Evolutionary conservation across 2,113 vertebrate genomes (phyloP).

Genomic region (Callipepla squamata): DNA sequence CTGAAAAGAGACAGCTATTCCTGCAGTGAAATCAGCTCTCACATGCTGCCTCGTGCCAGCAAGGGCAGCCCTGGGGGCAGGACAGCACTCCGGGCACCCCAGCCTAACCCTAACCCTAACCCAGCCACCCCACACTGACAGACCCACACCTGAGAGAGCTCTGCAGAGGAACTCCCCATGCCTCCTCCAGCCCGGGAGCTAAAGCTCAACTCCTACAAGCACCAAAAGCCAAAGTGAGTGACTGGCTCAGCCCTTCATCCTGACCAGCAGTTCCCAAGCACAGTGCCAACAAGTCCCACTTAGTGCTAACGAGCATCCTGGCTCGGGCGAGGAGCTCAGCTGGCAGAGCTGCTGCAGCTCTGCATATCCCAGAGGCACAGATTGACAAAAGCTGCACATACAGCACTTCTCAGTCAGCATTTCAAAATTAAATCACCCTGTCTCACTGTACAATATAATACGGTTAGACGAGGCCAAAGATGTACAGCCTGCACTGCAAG

Average conservation of each 20-base stretch:
- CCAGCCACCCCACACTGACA: rapidly evolving
- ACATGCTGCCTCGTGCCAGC: neutral
- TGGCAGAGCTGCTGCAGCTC: neutral
- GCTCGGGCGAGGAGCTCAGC: neutral
- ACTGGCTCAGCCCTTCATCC: neutral
- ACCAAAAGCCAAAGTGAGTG: neutral
- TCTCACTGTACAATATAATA: neutral
- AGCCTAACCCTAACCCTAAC: no score
- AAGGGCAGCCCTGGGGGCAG: neutral
- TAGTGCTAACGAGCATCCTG: neutral
- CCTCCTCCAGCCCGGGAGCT: neutral
- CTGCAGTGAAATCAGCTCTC: neutral
- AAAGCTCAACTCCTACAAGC: neutral
- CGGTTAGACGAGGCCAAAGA: neutral
- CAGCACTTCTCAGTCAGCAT: neutral
- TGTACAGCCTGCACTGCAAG: neutral
- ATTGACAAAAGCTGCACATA: neutral
- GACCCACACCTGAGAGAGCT: rapidly evolving
- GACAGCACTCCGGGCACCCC: no score
- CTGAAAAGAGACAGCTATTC: neutral
- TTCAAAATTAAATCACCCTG: neutral
- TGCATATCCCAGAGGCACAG: rapidly evolving
- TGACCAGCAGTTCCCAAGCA: neutral
- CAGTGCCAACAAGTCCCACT: neutral
- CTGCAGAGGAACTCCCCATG: neutral